Percentiles rank a stretch among this genome's conserved stretches.
Conservation (phyloP, 2,797 vertebrate genomes). For the Knipowitschia caucasica region DNA sequence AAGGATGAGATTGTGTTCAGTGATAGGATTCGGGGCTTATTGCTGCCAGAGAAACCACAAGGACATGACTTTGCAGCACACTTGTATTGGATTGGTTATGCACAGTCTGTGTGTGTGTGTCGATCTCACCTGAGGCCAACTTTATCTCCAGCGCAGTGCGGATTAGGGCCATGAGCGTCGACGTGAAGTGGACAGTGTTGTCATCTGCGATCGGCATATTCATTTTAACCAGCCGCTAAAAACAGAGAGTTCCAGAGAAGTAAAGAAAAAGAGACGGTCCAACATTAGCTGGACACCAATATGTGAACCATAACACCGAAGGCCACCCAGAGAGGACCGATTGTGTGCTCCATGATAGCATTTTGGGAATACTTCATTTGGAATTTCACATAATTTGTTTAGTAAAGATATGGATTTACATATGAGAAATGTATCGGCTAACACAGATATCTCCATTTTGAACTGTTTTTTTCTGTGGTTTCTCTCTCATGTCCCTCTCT, state of each 20-base stretch:
- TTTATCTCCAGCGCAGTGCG: constrained; percentile 96
- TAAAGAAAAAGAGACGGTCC: constrained; percentile 13
- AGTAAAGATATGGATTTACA: neutral
- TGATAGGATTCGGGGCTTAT: too few relatives aligned
- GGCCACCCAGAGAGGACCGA: constrained; percentile 61
- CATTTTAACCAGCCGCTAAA: constrained; percentile 93
- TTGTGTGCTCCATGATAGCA: constrained; percentile 74
- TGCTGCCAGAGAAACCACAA: too few relatives aligned
- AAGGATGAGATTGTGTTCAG: too few relatives aligned
- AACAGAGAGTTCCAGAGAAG: constrained; percentile 22
- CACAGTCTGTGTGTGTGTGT: constrained; percentile 88
- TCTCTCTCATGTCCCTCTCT: too few relatives aligned
- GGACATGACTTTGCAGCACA: too few relatives aligned
- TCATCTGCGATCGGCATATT: constrained; percentile 97
- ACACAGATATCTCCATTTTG: too few relatives aligned
- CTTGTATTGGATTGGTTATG: too few relatives aligned
- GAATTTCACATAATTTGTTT: too few relatives aligned
- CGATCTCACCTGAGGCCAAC: constrained; percentile 88
- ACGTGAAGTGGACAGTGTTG: constrained; percentile 94
- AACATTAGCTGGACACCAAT: constrained; percentile 6
- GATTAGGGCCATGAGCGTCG: constrained; percentile 96
- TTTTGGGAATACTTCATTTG: too few relatives aligned
- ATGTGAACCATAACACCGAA: constrained; percentile 31
- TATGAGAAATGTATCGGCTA: too few relatives aligned
- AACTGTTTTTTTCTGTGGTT: too few relatives aligned